Percentiles rank a stretch among this genome's conserved stretches.
phyloP scores from a whole-genome alignment of 2,888 invertebrate species.

The Apodemia zela region DNA sequence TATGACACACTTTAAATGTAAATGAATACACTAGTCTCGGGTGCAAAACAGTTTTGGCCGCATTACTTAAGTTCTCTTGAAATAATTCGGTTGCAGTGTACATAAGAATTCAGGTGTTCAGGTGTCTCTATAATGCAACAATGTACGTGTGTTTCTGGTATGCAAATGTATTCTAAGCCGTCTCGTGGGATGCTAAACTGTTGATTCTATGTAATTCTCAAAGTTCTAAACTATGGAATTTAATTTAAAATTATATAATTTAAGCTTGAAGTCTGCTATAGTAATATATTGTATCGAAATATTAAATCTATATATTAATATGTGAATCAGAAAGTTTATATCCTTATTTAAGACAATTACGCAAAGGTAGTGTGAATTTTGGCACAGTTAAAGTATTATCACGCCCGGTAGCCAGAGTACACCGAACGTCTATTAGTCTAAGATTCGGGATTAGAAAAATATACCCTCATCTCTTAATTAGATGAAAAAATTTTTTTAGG shows the following conservation, averaged over 20 bases:
- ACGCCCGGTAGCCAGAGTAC: no score
- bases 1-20: slow-evolving; percentile 15
- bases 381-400: no score
- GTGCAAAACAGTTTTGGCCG: slow-evolving; percentile 15
- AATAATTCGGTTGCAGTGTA: slow-evolving; percentile 17
- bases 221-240: neutral
- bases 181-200: slow-evolving; percentile 23
- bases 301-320: no score
- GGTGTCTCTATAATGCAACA: slow-evolving; percentile 28
- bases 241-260: neutral
- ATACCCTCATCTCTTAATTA: no score
- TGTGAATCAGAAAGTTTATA: no score
- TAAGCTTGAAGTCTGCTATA: no score
- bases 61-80: slow-evolving; percentile 15
- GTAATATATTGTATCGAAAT: no score
- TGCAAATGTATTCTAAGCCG: slow-evolving; percentile 21
- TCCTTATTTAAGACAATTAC: no score
- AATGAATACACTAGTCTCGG: slow-evolving; percentile 14
- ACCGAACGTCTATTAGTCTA: no score
- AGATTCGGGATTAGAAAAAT: no score
- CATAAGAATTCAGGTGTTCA: slow-evolving; percentile 24
- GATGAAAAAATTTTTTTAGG: no score
- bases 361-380: no score
- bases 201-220: slow-evolving; percentile 20
- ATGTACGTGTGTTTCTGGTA: slow-evolving; percentile 20